Evolutionary conservation across 2,888 invertebrate genomes (phyloP), one percentile per base, ranked within the genome.

Genomic region (Dolomedes plantarius): DNA sequence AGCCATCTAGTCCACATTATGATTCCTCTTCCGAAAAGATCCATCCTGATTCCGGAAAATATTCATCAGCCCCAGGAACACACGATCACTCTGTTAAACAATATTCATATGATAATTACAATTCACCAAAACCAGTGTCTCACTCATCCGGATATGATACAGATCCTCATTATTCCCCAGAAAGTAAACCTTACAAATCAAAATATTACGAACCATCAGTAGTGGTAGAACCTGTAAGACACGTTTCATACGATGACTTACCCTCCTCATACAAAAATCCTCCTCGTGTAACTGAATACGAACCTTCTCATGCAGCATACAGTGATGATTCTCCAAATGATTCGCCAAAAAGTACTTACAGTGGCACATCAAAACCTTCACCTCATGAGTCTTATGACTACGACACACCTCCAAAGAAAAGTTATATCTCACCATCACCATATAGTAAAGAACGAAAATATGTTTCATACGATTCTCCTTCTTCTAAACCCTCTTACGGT

Each of bases 241-340:
- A 56, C 56, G 23, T 23, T 23, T 56, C 56, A 23, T 23, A 46
- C 13, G 39, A 56, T 11, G 39, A 19, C 5, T 31, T 67, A 23
- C 27, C 39, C 41, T 56, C 68, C 31, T 13, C 68, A 28, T 68
- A 74, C 28, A 56, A 36, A 67, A 74, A 9, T 16, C 62, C 62
- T 5, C n/a, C 19, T 13, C 32, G 73, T 36, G 39, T 29, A 16
- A 23, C 56, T 23, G 1, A 5, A 3, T 56, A 56, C 11, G 23
- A 23, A 1, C 56, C n/a, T 23, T 3, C 56, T 6, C 5, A 56
- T 23, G 9, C 46, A 5, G 46, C 16, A 13, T n/a, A 6, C 46
- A 13, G 2, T 9, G 5, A 7, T 16, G 23, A 56, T 56, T 3
- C 6, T 7, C 5, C n/a, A 28, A 39, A 50, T 39, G 27, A 19